Evolutionary conservation across 1,140 invertebrate species (phyloP).

Genomic region (Neodiprion virginianus): DNA sequence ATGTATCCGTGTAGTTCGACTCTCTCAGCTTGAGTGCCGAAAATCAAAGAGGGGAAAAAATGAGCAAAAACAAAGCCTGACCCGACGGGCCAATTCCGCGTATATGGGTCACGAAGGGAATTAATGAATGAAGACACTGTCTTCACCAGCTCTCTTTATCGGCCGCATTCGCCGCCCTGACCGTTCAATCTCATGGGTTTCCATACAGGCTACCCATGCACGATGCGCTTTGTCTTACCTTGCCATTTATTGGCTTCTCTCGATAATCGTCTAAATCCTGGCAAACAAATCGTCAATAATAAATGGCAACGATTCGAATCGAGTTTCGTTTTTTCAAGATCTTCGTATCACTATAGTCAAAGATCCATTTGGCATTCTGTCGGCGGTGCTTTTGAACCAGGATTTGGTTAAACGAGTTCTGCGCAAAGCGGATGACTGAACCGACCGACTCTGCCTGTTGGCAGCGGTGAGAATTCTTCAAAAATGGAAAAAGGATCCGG

Average conservation of each 20-base stretch:
- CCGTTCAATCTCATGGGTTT: background rate
- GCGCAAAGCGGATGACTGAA: background rate
- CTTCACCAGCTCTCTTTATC: constrained; percentile 29
- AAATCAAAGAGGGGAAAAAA: background rate
- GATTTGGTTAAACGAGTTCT: background rate
- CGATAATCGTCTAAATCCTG: too few species aligned
- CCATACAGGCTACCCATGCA: too few species aligned
- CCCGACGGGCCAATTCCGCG: constrained; percentile 33
- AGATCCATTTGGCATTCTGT: too few species aligned
- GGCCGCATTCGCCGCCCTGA: background rate
- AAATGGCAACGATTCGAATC: too few species aligned
- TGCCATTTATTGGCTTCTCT: too few species aligned
- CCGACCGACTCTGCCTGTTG: background rate
- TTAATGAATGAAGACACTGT: constrained; percentile 44
- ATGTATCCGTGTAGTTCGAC: too few species aligned
- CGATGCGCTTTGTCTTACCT: too few species aligned
- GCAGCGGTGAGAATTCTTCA: background rate
- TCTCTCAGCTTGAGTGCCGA: background rate
- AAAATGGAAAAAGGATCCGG: background rate
- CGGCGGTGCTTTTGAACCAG: too few species aligned
- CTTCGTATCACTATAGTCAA: too few species aligned
- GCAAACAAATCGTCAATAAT: too few species aligned
- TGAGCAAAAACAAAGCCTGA: background rate
- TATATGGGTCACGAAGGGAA: constrained; percentile 41
- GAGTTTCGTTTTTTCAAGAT: too few species aligned